Evolutionary conservation across 2,797 vertebrate genomes (phyloP).

Genomic region (Phoxinus dragarum): DNA sequence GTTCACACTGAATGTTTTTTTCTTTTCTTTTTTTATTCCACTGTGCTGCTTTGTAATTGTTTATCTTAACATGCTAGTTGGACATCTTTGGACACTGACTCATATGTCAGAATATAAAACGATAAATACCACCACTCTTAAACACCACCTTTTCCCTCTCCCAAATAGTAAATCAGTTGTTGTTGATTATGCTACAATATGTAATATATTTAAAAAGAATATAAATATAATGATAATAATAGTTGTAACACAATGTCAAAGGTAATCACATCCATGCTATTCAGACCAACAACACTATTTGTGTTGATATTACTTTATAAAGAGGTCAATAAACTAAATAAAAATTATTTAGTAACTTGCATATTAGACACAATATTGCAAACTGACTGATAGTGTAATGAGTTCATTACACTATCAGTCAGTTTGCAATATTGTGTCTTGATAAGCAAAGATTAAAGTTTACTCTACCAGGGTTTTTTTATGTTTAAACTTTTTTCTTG

Average conservation of each 20-base stretch:
- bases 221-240: neutral
- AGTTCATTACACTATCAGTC: too few relatives aligned
- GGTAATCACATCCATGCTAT: neutral
- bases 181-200: neutral
- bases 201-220: neutral
- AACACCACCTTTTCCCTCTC: neutral
- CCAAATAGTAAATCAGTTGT: neutral
- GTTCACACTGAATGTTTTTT: neutral
- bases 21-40: neutral
- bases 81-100: neutral
- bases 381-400: neutral
- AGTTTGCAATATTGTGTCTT: too few relatives aligned
- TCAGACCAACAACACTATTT: neutral
- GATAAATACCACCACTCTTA: neutral
- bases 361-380: neutral
- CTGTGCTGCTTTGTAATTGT: neutral
- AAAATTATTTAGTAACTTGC: neutral
- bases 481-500: neutral
- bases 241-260: neutral
- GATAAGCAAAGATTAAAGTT: neutral
- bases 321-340: too few relatives aligned
- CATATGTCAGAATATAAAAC: neutral
- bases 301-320: too few relatives aligned
- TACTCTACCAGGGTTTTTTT: neutral
- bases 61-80: neutral